Percentiles rank a stretch among this genome's conserved stretches.
Evolutionary conservation across 2,797 vertebrate genomes (phyloP).

Genomic region (Pygocentrus nattereri): DNA sequence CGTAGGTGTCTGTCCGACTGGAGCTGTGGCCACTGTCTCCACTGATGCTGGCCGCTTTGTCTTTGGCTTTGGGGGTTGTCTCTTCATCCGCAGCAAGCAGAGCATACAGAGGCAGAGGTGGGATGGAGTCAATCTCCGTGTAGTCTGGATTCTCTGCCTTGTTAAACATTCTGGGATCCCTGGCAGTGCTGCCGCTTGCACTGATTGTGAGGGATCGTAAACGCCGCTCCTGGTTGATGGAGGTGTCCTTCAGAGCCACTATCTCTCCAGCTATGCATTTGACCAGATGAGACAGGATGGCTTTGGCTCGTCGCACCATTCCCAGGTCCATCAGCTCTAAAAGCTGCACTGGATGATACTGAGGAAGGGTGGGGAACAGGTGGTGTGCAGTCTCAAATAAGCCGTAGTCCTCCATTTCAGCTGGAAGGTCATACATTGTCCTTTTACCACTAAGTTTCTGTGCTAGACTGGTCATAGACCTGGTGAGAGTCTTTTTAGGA

Average conservation of each 20-base stretch:
- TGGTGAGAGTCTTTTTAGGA: slow-evolving; percentile 86
- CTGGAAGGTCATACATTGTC: slow-evolving; percentile 80
- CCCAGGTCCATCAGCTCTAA: slow-evolving; percentile 98
- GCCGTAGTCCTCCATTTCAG: slow-evolving; percentile 93
- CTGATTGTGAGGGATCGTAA: slow-evolving; percentile 92
- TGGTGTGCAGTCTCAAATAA: slow-evolving; percentile 96
- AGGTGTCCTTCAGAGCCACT: slow-evolving; percentile 85
- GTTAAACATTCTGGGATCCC: slow-evolving; percentile 90
- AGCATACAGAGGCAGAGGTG: slow-evolving; percentile 93
- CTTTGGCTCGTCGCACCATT: slow-evolving; percentile 93
- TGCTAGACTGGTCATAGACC: slow-evolving; percentile 95
- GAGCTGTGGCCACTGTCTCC: slow-evolving; percentile 81
- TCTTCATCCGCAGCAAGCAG: slow-evolving; percentile 94
- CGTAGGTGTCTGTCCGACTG: slow-evolving; percentile 83
- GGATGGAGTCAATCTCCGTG: slow-evolving; percentile 94
- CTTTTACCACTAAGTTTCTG: slow-evolving; percentile 94
- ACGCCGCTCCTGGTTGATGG: slow-evolving; percentile 83
- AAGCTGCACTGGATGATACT: slow-evolving; percentile 96
- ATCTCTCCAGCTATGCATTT: slow-evolving; percentile 98
- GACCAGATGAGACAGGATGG: slow-evolving; percentile 95
- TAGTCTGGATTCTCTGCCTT: slow-evolving; percentile 89
- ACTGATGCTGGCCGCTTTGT: slow-evolving; percentile 79
- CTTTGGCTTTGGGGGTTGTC: slow-evolving; percentile 76
- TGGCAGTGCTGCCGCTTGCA: slow-evolving; percentile 91
- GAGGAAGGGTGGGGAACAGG: slow-evolving; percentile 93